Evolutionary conservation across 2,888 invertebrate genomes (phyloP).

Genomic region (Melieria crassipennis): DNA sequence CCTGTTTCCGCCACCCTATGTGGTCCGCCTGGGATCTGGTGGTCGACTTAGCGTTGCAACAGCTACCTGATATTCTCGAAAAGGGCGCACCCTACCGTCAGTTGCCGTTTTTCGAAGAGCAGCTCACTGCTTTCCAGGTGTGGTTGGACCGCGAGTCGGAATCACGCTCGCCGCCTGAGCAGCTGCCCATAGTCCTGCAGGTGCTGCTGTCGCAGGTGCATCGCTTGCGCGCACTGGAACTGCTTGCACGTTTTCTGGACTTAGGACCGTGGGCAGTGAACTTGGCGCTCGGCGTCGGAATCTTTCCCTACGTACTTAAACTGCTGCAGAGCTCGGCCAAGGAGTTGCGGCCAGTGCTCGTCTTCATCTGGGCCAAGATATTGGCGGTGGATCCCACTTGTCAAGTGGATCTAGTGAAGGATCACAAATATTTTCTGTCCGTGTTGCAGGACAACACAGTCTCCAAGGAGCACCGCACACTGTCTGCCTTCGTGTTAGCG

Average conservation of each 20-base stretch:
- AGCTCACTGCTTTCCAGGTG: conserved; percentile 94
- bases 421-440: conserved; percentile 94
- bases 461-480: conserved; percentile 86
- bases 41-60: conserved; percentile 91
- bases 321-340: conserved; percentile 93
- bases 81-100: conserved; percentile 72
- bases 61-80: conserved; percentile 81
- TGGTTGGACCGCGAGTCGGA: conserved; percentile 71
- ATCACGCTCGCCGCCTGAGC: conserved; percentile 88
- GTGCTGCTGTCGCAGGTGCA: conserved; percentile 80
- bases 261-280: conserved; percentile 97
- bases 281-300: conserved; percentile 94
- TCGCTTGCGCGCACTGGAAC: conserved; percentile 91
- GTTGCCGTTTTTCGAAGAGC: conserved; percentile 96
- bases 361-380: conserved; percentile 99
- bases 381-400: conserved; percentile 96
- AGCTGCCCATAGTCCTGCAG: conserved; percentile 96
- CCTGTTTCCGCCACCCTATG: conserved; percentile 90
- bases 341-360: conserved; percentile 90
- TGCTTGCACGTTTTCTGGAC: conserved; percentile 93
- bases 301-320: conserved; percentile 98
- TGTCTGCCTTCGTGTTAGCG: conserved; percentile 95
- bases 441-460: conserved; percentile 89
- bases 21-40: conserved; percentile 99
- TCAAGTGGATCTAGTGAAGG: conserved; percentile 93